Evolutionary conservation across 2,888 invertebrate species (phyloP), one percentile per base, ranked within the genome.

Genomic region (Cistogaster globosa): DNA sequence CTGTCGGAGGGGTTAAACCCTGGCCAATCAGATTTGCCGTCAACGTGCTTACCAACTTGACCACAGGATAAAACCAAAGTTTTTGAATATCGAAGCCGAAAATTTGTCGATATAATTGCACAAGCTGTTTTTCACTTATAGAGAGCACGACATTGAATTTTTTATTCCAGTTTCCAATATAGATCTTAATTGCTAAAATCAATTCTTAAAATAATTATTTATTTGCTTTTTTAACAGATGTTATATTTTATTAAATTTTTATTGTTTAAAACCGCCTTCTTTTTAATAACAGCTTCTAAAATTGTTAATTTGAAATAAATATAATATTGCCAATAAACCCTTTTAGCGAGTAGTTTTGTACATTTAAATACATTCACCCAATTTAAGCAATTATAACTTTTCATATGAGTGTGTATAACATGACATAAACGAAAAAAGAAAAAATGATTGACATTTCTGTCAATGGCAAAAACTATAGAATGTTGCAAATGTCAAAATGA

Each of bases 401-500:
- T 60, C 32, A 38, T 62, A 18, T 22, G 36, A 67, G 68, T 8
- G 7, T 12, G n/a, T 48, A 48, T 53, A 78, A 82, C 48, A 79
- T 71, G 75, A 85, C 65, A 68, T 62, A 62, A 80, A 55, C 45
- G 22, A n/a, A 63, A 69, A 58, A 55, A 38, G 32, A 65, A 7
- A 12, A 78, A 71, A 72, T 77, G 83, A 82, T 74, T 81, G 76
- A 78, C 68, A 77, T 55, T 62, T 51, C 67, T 76, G 79, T 69
- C 69, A 80, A 71, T 69, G 57, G 55, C 80, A 76, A 45, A 77
- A 84, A 74, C 72, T 84, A 74, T 81, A 72, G 74, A 81, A 81
- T 81, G 82, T 78, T 58, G 74, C 78, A 75, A 85, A 71, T 82
- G 85, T 85, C 85, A 85, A 75, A 71, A 48, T 78, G 82, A 82